Evolutionary conservation across 2,113 vertebrate species (phyloP), one percentile per base, ranked within the genome.

Genomic region (Antigone vipio): DNA sequence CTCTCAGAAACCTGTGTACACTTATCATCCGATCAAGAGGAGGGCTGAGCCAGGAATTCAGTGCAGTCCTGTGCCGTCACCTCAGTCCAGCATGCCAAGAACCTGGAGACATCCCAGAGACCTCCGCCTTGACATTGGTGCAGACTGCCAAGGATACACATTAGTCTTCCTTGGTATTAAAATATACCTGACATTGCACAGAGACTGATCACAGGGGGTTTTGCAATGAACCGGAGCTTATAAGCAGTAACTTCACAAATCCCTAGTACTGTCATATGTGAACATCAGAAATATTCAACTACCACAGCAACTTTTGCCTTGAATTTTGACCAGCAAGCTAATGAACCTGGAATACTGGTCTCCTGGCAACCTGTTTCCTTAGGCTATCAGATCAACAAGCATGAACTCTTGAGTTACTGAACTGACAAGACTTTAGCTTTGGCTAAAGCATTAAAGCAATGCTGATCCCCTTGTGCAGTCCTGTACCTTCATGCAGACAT

Each of bases 241-340:
- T 5, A 67, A n/a, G 11, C 29, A 52, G 21, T 12, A 47, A 22
- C 44, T 56, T 44, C 35, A 34, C 14, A 85, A 68, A 23, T 20
- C 12, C 21, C 23, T 40, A 5, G 5, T 15, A 5, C 23, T 4
- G 2, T 16, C 0, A 0, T 6, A 7, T 14, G n/a, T 34, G 52
- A 82, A 8, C 2, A 4, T 6, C 27, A 45, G 44, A 22, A 71
- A 68, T 42, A 56, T 12, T 40, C 44, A 53, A 15, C 7, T 15
- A 17, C 22, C 3, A 9, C 26, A 8, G 26, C 15, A 63, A 26
- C 24, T 78, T 88, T 34, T 60, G 23, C 15, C 58, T 44, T 67
- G 47, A 42, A 30, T 63, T 68, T 63, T 68, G 34, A n/a, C 40
- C 23, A 49, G 26, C 35, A 40, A 68, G 11, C 8, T 11, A 15